Percentiles rank a stretch among this genome's conserved stretches.
phyloP scores from a whole-genome alignment of 2,113 vertebrate species.

The Macaca nemestrina region DNA sequence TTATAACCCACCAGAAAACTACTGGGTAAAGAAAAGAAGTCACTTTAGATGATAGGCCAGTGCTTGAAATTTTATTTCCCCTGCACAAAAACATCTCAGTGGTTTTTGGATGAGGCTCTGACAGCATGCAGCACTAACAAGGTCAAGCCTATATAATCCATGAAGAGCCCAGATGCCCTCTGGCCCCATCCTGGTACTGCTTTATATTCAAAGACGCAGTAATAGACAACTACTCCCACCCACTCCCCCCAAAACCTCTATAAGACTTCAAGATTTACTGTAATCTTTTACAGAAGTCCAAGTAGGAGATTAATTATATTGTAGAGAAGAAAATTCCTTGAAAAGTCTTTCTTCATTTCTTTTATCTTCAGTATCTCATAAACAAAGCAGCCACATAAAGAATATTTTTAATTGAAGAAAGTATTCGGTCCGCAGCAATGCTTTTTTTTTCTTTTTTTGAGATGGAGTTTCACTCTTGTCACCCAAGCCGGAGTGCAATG shows the following conservation, averaged over 20 bases:
- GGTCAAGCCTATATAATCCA: not conserved
- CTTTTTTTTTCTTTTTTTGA: not conserved
- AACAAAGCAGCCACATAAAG: not conserved
- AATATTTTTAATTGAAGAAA: not conserved
- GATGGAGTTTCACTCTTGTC: too few relatives aligned
- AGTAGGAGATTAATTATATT: not conserved
- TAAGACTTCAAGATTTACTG: not conserved
- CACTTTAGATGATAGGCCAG: not conserved
- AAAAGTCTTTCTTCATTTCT: not conserved
- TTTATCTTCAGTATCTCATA: not conserved
- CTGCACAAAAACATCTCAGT: not conserved
- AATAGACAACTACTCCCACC: not conserved
- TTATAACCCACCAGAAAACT: not conserved
- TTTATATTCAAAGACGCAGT: not conserved
- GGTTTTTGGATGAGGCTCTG: not conserved
- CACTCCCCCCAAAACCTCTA: rapidly evolving
- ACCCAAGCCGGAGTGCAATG: too few relatives aligned
- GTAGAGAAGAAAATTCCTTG: not conserved
- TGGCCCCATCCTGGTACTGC: not conserved
- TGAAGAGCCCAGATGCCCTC: not conserved
- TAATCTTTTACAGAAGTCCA: not conserved
- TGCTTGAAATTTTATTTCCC: not conserved
- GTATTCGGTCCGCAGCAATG: not conserved
- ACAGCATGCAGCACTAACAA: not conserved
- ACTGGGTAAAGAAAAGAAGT: not conserved